Conservation (phyloP, 2,113 vertebrate genomes). For the Setophaga coronata region DNA sequence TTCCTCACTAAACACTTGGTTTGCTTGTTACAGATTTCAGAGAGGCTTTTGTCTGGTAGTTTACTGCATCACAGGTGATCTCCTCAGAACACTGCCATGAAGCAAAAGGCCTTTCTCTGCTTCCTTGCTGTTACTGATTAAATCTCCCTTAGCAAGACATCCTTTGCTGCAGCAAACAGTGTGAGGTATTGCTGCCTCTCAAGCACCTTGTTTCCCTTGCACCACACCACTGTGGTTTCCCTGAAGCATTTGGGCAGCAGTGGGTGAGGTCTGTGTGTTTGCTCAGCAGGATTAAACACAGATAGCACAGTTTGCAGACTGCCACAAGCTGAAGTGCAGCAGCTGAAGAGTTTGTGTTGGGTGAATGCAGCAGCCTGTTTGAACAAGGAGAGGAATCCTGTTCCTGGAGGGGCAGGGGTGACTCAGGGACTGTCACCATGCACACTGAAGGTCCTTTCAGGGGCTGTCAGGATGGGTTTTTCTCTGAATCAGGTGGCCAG, state of each 20-base stretch:
- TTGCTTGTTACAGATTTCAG: not conserved
- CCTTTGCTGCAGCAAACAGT: not conserved
- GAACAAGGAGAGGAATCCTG: not conserved
- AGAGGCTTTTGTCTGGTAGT: not conserved
- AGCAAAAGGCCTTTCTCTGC: not conserved
- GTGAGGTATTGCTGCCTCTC: not conserved
- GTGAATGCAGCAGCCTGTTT: not conserved
- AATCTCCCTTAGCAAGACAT: not conserved
- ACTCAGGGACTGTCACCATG: not conserved
- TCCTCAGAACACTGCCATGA: not conserved
- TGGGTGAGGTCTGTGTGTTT: not conserved
- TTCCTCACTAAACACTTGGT: not conserved
- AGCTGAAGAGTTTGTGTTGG: not conserved
- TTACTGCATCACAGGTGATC: not conserved
- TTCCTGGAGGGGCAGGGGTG: not conserved
- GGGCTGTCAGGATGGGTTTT: not conserved
- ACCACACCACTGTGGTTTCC: not conserved
- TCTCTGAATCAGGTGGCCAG: not conserved
- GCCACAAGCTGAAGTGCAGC: not conserved
- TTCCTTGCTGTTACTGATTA: not conserved
- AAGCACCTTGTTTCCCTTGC: not conserved
- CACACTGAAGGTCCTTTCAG: not conserved
- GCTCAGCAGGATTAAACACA: not conserved
- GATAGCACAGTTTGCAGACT: not conserved
- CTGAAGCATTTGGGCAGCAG: not conserved